Evolutionary conservation across 2,888 invertebrate genomes (phyloP), one percentile per base, ranked within the genome.

Genomic region (Cistogaster globosa): DNA sequence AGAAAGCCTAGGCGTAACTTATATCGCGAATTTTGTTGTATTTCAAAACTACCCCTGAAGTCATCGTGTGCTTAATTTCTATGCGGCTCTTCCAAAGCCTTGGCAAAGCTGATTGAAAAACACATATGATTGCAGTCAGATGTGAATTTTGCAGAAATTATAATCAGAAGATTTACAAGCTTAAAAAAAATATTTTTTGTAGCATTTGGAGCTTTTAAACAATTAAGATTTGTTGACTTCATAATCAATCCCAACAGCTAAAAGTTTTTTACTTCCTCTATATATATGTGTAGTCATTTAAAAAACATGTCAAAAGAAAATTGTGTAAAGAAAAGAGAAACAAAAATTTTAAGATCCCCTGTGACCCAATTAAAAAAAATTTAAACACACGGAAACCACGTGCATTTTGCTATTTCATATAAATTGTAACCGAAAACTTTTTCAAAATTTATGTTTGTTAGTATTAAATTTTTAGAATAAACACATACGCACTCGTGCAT

Each of bases 301-400:
- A 53, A 18, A 38, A 62, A 48, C 12, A 22, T 69, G 69, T 69
- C 38, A n/a, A n/a, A 14, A 53, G 60, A 78, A 78, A 62, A 55
- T 69, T 53, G 62, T 69, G 8, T 7, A 32, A 11, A 12, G 57
- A 65, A 58, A 53, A 57, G n/a, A 48, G 51, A 62, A 72, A n/a
- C 16, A 36, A 51, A 20, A 36, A 58, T 7, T 6, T 63, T 9
- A 48, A 80, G 80, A 77, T 77, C 80, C 77, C 77, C 68, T 77
- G 80, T 84, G 84, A 81, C 84, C 84, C 65, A 80, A 81, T 84
- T 81, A 58, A 32, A 32, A 8, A 45, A 36, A 42, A 42, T 2
- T 53, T 32, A 62, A 62, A 63, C 57, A 32, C 12, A 48, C 62
- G 71, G 38, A 53, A 62, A 76, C 68, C 84, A 84, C 84, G 76